Base-by-base conservation (phyloP, 2,888 invertebrate species). In the Ormyrus labotus region DNA sequence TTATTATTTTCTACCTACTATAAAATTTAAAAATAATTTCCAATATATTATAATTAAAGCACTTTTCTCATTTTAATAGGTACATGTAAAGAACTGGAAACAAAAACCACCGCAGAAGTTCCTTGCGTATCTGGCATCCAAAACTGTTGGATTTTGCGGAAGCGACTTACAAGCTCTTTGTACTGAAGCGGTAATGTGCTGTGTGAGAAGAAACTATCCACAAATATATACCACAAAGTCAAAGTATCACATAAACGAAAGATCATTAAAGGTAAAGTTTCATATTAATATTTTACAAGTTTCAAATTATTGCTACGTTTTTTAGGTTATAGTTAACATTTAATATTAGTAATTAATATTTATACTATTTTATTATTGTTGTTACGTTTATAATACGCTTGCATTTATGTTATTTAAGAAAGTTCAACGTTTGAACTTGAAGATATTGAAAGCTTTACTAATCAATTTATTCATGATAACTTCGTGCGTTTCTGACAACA, bases 101-200 rank as follows among this genome's bases (percentile, higher is more conserved):
- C 89, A 91, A 69, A 92, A 91, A 85, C 92, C 92, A 4, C 89
- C 92, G 45, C 88, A 91, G 13, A 91, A 91, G 61, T 92, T 94
- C 84, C 83, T 95, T 6, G 87, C 91, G 6, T 91, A 93, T 84
- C 88, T 95, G 77, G 94, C 95, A 5, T 93, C 93, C 81, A 92
- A 92, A 83, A 94, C 94, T 0, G 83, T 88, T 34, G 87, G 89
- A 53, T 94, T 93, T 87, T 94, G 94, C 88, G 94, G 94, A 47
- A 94, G 94, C 55, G 94, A 94, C 88, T 85, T 94, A 72, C 94
- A 94, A 86, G 92, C 93, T 3, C 88, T 94, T 34, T 94, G 94
- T 86, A 92, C 93, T 0, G 94, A 94, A 86, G 92, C 94, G 3
- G 93, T 93, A 0, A 90, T 94, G 87, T 91, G 92, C 51, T 93